These are phyloP conservation scores for Mormyrus proboscirostris DNA, from an alignment of 2,797 vertebrate species.

Conservation along the genomic window DNA sequence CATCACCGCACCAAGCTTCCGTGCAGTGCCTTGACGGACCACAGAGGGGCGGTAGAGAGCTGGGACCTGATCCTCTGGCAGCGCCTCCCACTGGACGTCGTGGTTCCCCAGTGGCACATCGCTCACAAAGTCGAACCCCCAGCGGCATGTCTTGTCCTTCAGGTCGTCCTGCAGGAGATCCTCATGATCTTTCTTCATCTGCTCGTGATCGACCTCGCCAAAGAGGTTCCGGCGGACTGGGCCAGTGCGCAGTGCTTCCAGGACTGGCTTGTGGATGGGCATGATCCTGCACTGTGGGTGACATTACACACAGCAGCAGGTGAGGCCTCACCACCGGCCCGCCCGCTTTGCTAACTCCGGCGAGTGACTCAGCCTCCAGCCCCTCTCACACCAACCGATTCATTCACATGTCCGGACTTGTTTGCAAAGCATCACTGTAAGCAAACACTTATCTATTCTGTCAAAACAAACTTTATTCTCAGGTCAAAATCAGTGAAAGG, in stretches of 20 bases:
- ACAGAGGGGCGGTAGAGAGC: slow-evolving; percentile 51
- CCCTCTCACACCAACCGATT: background rate
- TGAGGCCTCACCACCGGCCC: slow-evolving; percentile 28
- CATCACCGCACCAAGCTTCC: background rate
- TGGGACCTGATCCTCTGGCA: slow-evolving; percentile 54
- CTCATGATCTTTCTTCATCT: slow-evolving; percentile 67
- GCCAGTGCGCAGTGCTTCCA: slow-evolving; percentile 43
- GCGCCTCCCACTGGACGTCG: slow-evolving; percentile 70
- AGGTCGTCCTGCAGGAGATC: slow-evolving; percentile 54
- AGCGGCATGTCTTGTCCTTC: slow-evolving; percentile 70
- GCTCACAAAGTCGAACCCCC: slow-evolving; percentile 79
- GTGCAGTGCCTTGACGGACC: background rate
- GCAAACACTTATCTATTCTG: background rate
- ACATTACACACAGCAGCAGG: slow-evolving; percentile 14
- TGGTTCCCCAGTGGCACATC: slow-evolving; percentile 74
- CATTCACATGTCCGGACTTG: background rate
- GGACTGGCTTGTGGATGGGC: slow-evolving; percentile 48
- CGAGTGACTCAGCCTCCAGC: background rate
- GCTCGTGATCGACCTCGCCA: slow-evolving; percentile 72
- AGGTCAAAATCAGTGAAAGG: background rate
- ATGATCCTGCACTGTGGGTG: slow-evolving; percentile 52
- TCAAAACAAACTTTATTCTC: background rate
- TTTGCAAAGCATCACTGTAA: background rate
- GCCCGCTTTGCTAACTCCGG: slow-evolving; percentile 35
- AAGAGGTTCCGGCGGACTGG: slow-evolving; percentile 72